Conservation (phyloP, 2,113 vertebrate species). For the Mesoclemmys tuberculata region DNA sequence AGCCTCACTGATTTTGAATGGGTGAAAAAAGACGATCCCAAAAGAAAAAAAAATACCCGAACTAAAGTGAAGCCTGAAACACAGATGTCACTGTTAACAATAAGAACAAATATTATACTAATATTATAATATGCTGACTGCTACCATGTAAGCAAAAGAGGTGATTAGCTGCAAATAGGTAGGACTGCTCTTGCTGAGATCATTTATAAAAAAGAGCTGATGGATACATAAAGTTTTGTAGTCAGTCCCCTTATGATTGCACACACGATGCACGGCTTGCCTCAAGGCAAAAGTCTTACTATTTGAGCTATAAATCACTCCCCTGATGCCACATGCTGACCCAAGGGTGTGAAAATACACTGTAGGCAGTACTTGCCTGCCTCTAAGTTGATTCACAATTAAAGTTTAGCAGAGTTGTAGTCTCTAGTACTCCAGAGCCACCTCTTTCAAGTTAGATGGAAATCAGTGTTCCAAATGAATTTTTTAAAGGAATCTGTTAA, state of each 20-base stretch:
- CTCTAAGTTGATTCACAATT: neutral
- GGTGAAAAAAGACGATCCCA: neutral
- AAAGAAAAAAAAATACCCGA: neutral
- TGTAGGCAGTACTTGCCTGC: neutral
- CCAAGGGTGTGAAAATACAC: neutral
- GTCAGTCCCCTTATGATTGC: neutral
- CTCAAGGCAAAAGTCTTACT: neutral
- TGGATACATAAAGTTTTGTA: constrained; percentile 7
- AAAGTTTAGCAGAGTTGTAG: neutral
- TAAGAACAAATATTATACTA: constrained; percentile 1
- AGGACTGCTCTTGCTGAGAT: constrained; percentile 10
- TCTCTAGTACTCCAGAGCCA: neutral
- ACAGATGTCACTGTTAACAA: neutral
- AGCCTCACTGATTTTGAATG: neutral
- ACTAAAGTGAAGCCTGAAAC: neutral
- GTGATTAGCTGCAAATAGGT: constrained; percentile 18
- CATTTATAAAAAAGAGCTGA: neutral
- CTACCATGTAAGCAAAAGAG: neutral
- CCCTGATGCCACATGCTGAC: neutral
- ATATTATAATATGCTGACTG: constrained; percentile 11
- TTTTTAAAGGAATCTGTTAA: constrained; percentile 1
- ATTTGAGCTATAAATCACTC: neutral
- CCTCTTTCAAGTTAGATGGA: neutral
- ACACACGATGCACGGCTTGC: neutral
- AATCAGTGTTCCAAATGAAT: neutral